phyloP scores from a whole-genome alignment of 2,113 vertebrate species.

The Pteropus alecto region DNA sequence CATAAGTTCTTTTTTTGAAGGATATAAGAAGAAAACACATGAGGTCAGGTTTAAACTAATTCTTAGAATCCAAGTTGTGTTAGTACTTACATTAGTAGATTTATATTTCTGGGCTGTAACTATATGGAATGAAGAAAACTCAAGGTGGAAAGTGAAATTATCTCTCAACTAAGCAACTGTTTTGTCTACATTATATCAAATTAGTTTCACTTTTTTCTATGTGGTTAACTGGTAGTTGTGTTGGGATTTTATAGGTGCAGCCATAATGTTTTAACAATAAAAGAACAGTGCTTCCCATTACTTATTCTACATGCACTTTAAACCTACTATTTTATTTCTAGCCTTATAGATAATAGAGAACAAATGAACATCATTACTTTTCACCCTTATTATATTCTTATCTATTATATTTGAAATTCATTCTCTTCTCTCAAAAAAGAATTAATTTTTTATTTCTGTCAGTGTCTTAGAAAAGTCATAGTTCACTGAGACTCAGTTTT shows the following conservation, averaged over 20 bases:
- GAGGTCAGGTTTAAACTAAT: slow-evolving; percentile 34
- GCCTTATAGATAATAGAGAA: not conserved
- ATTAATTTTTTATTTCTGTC: not conserved
- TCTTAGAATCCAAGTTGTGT: not conserved
- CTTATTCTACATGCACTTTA: not conserved
- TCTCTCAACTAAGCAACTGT: not conserved
- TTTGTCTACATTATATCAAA: not conserved
- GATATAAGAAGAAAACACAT: not conserved
- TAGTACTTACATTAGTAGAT: not conserved
- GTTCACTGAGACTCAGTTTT: slow-evolving; percentile 34
- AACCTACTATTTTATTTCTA: not conserved
- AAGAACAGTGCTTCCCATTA: not conserved
- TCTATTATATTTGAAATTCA: not conserved
- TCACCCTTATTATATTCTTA: not conserved
- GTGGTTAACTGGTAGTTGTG: not conserved
- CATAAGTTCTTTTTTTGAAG: not conserved
- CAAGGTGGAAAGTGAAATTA: slow-evolving; percentile 9
- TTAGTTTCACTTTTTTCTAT: not conserved
- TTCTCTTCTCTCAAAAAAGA: not conserved
- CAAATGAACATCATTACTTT: not conserved
- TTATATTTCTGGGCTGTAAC: not conserved
- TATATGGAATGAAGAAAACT: not conserved
- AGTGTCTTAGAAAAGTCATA: not conserved
- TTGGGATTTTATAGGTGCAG: not conserved
- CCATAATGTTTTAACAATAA: not conserved